phyloP scores from a whole-genome alignment of 53 echinoderm and acorn worm species.

The Hippasteria phrygiana region DNA sequence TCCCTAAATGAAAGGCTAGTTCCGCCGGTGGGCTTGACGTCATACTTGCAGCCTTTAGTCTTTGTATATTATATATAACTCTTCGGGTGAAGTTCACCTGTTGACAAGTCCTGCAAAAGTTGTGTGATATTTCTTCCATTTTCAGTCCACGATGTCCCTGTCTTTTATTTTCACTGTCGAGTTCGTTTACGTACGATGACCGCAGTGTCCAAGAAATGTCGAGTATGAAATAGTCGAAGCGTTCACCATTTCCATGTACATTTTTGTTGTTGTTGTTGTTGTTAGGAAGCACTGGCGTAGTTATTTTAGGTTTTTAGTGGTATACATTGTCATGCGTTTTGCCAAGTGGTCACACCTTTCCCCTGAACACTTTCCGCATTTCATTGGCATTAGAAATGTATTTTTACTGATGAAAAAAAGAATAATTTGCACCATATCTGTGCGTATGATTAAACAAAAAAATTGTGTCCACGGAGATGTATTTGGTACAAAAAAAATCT shows the following conservation, averaged over 20 bases:
- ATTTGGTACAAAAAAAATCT: conserved; percentile 1
- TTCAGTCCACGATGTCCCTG: neutral
- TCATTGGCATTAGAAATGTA: neutral
- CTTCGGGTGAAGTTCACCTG: too few relatives aligned
- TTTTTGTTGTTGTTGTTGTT: conserved; percentile 9
- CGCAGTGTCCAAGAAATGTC: neutral
- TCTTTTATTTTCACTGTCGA: neutral
- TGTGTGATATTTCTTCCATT: too few relatives aligned
- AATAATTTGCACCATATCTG: conserved; percentile 1
- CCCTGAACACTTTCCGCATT: neutral
- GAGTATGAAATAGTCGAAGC: neutral
- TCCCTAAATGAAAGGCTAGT: too few relatives aligned
- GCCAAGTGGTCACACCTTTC: neutral
- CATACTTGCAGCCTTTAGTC: too few relatives aligned
- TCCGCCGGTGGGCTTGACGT: too few relatives aligned
- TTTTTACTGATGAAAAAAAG: conserved; percentile 19
- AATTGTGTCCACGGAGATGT: conserved; percentile 39
- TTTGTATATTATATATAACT: too few relatives aligned
- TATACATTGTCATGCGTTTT: conserved; percentile 5
- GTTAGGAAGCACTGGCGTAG: neutral
- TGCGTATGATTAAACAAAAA: neutral
- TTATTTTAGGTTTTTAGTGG: neutral
- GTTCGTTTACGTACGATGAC: neutral
- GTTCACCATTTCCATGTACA: neutral
- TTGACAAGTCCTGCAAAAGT: too few relatives aligned